Conservation (phyloP, 30 jellyfish, hydroid and myxozoan species). For the Aurelia sp. region DNA sequence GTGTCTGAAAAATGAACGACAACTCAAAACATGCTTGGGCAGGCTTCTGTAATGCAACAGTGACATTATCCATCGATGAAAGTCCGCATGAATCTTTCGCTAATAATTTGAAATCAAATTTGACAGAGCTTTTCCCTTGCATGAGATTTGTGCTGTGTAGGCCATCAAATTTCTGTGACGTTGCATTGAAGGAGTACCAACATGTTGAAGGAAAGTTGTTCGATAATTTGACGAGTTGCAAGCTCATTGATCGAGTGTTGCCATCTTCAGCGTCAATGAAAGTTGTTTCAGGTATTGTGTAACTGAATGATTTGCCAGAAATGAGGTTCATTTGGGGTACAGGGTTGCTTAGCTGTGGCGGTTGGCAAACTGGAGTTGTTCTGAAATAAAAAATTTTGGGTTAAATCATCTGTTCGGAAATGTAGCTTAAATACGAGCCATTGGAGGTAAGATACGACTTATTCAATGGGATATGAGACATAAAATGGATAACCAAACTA, state of each 20-base stretch:
- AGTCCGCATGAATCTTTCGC: slow-evolving; percentile 34
- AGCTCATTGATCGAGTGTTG: slow-evolving; percentile 44
- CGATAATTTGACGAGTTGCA: slow-evolving; percentile 2
- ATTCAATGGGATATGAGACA: too few relatives aligned
- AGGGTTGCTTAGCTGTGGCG: slow-evolving; percentile 19
- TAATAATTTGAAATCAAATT: slow-evolving; percentile 4
- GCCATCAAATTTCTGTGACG: slow-evolving; percentile 24
- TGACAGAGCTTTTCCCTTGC: background rate
- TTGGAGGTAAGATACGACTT: background rate
- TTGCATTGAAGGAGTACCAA: slow-evolving; percentile 34
- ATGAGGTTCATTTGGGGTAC: background rate
- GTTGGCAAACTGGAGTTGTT: slow-evolving; percentile 46
- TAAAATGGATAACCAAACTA: too few relatives aligned
- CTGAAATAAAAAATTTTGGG: background rate
- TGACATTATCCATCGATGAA: slow-evolving; percentile 8
- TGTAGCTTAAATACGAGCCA: background rate
- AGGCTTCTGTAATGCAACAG: slow-evolving; percentile 11
- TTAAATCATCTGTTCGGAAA: background rate
- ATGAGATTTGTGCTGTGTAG: slow-evolving; percentile 20
- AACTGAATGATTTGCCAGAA: slow-evolving; percentile 45
- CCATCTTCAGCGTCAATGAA: slow-evolving; percentile 73
- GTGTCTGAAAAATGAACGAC: slow-evolving; percentile 1
- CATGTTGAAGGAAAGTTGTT: slow-evolving; percentile 38
- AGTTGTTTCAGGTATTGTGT: slow-evolving; percentile 32
- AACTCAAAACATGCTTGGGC: slow-evolving; percentile 12